These are phyloP conservation scores for Noturus placidus DNA, from an alignment of 2,113 vertebrate genomes.

Conservation along the genomic window DNA sequence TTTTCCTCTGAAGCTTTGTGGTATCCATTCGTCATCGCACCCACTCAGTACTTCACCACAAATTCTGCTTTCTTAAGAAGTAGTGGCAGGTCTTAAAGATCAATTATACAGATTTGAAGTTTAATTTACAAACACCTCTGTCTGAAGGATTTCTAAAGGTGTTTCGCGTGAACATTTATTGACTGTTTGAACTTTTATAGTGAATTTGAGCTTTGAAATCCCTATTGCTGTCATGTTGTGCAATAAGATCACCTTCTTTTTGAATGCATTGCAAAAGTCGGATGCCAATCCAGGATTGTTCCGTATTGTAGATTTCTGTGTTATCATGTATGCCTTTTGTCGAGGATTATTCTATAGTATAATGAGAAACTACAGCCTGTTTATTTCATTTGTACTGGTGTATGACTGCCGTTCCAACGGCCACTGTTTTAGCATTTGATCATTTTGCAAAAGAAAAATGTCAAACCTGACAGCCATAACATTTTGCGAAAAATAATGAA, in stretches of 20 bases:
- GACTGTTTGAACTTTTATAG: neutral
- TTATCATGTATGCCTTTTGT: neutral
- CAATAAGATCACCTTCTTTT: neutral
- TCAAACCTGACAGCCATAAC: conserved; percentile 47
- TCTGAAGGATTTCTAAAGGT: neutral
- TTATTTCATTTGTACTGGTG: neutral
- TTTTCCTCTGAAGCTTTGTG: neutral
- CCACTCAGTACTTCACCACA: neutral
- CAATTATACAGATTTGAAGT: neutral
- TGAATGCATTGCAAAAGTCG: neutral
- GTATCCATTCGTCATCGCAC: neutral
- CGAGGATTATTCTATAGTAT: neutral
- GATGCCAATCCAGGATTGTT: neutral
- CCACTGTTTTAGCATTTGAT: conserved; percentile 24
- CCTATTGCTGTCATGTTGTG: neutral
- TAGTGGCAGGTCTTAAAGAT: neutral
- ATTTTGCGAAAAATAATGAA: conserved; percentile 30
- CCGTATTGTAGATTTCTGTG: neutral
- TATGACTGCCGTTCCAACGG: neutral
- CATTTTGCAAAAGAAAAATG: conserved; percentile 45
- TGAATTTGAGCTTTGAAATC: neutral
- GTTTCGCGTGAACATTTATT: neutral
- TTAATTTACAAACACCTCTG: neutral
- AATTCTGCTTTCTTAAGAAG: neutral
- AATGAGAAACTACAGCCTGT: neutral